Evolutionary conservation across 2,888 invertebrate genomes (phyloP).

Genomic region (Lydus trimaculatus): DNA sequence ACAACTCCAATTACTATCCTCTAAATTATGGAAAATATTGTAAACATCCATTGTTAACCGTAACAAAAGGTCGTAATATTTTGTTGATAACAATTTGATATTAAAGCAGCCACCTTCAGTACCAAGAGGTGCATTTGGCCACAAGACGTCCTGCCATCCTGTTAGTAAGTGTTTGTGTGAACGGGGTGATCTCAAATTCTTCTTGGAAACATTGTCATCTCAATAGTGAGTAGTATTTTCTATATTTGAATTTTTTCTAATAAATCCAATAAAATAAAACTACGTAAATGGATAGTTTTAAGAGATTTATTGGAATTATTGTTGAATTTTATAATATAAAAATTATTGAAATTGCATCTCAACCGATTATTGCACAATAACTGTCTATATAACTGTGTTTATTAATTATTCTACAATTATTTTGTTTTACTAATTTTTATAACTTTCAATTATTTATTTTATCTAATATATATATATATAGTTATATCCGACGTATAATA

Average conservation of each 20-base stretch:
- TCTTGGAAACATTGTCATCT: not conserved
- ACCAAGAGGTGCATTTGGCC: not conserved
- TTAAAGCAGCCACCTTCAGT: not conserved
- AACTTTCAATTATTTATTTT: not conserved
- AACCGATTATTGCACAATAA: not conserved
- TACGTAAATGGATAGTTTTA: not conserved
- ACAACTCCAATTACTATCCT: not conserved
- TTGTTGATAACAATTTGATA: not conserved
- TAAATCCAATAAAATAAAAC: not conserved
- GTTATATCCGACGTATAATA: not conserved
- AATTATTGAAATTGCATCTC: not conserved
- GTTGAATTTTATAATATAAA: slow-evolving; percentile 1
- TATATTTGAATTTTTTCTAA: not conserved
- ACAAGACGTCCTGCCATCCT: not conserved
- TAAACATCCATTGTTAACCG: not conserved
- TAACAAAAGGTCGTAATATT: not conserved
- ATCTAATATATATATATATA: not conserved
- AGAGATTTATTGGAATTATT: not conserved
- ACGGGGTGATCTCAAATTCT: not conserved
- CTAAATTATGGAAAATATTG: not conserved
- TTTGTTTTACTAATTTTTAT: not conserved
- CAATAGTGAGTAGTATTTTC: not conserved
- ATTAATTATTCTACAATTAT: not conserved
- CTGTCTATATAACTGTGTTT: not conserved
- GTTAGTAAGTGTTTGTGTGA: not conserved